Evolutionary conservation across 1,140 invertebrate genomes (phyloP).

Genomic region (Brachionus koreanus): DNA sequence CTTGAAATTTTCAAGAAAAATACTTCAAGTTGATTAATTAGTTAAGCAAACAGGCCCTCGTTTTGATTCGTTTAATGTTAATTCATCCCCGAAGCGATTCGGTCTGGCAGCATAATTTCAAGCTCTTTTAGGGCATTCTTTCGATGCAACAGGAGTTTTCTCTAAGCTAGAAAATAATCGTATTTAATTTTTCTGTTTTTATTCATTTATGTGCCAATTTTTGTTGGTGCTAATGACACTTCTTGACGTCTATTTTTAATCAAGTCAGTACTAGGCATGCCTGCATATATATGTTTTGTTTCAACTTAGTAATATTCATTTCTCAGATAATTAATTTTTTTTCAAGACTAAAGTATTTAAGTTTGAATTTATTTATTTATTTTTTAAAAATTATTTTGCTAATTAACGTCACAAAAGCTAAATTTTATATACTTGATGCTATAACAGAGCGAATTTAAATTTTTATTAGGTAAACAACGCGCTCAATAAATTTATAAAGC

Average conservation of each 20-base stretch:
- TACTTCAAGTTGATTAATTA: slow-evolving; percentile 23
- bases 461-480: background rate
- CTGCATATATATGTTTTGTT: background rate
- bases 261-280: background rate
- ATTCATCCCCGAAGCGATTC: background rate
- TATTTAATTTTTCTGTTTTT: background rate
- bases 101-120: background rate
- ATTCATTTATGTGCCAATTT: background rate
- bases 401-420: too few species aligned
- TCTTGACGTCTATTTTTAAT: background rate
- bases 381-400: too few species aligned
- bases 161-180: background rate
- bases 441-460: background rate
- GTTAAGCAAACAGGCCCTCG: background rate
- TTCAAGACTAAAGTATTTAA: too few species aligned
- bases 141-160: background rate
- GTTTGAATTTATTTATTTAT: too few species aligned
- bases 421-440: background rate
- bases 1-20: slow-evolving; percentile 13
- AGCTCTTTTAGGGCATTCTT: background rate
- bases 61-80: background rate
- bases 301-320: background rate
- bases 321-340: background rate
- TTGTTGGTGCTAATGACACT: background rate
- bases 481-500: background rate